Evolutionary conservation across 1,140 invertebrate genomes (phyloP), one percentile per base, ranked within the genome.

Genomic region (Drosophila dunni): DNA sequence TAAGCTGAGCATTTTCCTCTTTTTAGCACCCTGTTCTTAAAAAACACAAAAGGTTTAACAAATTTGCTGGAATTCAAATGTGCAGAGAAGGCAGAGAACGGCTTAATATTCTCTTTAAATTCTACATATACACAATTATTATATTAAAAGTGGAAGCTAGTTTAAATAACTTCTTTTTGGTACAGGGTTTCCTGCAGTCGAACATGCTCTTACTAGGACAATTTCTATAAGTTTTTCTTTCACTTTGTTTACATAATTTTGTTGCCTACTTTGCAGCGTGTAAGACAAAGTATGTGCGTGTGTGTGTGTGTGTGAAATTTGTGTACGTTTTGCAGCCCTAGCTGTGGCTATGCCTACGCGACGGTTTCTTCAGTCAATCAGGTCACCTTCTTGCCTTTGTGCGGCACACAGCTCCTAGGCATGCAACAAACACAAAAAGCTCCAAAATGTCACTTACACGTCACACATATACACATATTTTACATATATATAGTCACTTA

Each of bases 351-450:
- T 58, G 20, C 24, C 53, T 5, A 3, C 8, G 36, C 17, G 3
- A 11, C 53, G 9, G 10, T 13, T 29, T 45, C 24, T 62, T 40
- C 40, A 58, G 36, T 48, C 69, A 72, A 72, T 72, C 69, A 72
- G 69, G 69, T 72, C 69, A 72, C 54, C 54, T 58, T 66, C 45
- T 50, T 44, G 69, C 53, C 51, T 65, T 58, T 63, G 48, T 66
- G 53, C 51, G 33, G 20, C 61, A 63, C 33, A 56, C 53, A 40
- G 34, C 34, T 36, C 15, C 53, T 8, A 40, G 53, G 34, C 51
- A 13, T 53, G n/a, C 51, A 53, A 34, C 33, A 29, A 15, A 56
- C 48, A 71, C 36, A 50, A 38, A 29, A 34, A 29, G 11, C 44
- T 44, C 38, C 38, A 6, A 15, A 57, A 50, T 29, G 38, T 36